Evolutionary conservation across 2,888 invertebrate species (phyloP).

Genomic region (Mycalesis mineus): DNA sequence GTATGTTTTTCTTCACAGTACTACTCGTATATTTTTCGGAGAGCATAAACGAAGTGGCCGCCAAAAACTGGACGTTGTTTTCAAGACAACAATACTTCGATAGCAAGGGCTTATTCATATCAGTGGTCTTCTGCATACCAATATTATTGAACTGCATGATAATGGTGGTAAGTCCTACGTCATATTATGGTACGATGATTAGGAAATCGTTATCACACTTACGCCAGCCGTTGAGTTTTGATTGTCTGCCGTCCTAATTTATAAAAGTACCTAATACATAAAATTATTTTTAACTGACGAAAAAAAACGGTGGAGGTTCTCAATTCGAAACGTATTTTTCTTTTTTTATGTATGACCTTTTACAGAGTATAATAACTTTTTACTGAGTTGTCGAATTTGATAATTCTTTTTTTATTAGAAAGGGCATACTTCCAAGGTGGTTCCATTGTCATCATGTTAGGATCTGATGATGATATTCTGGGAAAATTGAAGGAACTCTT

Average conservation of each 20-base stretch:
- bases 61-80: slow-evolving; percentile 91
- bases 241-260: slow-evolving; percentile 11
- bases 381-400: too few relatives aligned
- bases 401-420: too few relatives aligned
- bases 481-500: too few relatives aligned
- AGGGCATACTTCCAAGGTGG: too few relatives aligned
- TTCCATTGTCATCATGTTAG: too few relatives aligned
- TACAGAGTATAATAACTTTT: too few relatives aligned
- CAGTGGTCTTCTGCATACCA: slow-evolving; percentile 95
- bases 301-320: too few relatives aligned
- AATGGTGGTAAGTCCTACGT: slow-evolving; percentile 88
- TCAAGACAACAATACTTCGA: slow-evolving; percentile 96
- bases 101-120: slow-evolving; percentile 95
- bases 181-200: slow-evolving; percentile 16
- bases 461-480: too few relatives aligned
- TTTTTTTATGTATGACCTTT: too few relatives aligned
- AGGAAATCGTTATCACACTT: slow-evolving; percentile 17
- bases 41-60: slow-evolving; percentile 92
- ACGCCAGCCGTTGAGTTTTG: not conserved
- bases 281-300: too few relatives aligned
- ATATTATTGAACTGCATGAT: slow-evolving; percentile 94
- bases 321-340: too few relatives aligned
- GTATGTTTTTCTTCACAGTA: slow-evolving; percentile 78
- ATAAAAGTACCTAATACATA: not conserved
- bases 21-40: slow-evolving; percentile 93